Evolutionary conservation across 2,888 invertebrate species (phyloP), one percentile per base, ranked within the genome.

Genomic region (Drosophila sordidapex): DNA sequence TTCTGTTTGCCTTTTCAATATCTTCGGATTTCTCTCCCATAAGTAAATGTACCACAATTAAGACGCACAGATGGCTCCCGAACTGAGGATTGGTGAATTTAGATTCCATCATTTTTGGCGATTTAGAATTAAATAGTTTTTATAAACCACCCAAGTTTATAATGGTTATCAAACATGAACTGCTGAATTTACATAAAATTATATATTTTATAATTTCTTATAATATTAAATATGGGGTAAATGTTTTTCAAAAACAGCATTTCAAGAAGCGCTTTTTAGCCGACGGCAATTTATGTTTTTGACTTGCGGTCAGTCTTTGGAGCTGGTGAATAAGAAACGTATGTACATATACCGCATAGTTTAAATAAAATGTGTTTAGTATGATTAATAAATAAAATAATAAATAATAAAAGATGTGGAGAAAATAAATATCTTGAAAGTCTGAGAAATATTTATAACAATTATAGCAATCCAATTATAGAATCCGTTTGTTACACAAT

Each of bases 31-130:
- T 71, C 60, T 53, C 53, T 73, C 31, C 29, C 66, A 61, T 35
- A 58, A 58, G 48, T 43, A 62, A 56, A 63, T 58, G 54, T 67
- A 69, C 13, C 25, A 38, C 43, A 68, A 56, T 25, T 40, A 40
- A 60, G 51, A 63, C 35, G 18, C 25, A 58, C 88, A 87, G 79
- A 85, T 87, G 88, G 61, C 73, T 10, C 35, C 4, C 27, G 25
- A 54, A 29, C 25, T 29, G 48, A 29, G 60, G n/a, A 38, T 43
- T 46, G 43, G 29, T 36, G 46, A 48, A 54, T 35, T 61, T 40
- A n/a, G 11, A 57, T 29, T 21, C 18, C 13, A 25, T 21, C 0
- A 31, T 40, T 61, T 60, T 31, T 51, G n/a, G 1, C 7, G 27
- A 43, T 35, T 38, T 15, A 38, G 61, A 49, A 15, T n/a, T 43